Evolutionary conservation across 2,113 vertebrate genomes (phyloP).

Genomic region (Benitochromis conjunctus): DNA sequence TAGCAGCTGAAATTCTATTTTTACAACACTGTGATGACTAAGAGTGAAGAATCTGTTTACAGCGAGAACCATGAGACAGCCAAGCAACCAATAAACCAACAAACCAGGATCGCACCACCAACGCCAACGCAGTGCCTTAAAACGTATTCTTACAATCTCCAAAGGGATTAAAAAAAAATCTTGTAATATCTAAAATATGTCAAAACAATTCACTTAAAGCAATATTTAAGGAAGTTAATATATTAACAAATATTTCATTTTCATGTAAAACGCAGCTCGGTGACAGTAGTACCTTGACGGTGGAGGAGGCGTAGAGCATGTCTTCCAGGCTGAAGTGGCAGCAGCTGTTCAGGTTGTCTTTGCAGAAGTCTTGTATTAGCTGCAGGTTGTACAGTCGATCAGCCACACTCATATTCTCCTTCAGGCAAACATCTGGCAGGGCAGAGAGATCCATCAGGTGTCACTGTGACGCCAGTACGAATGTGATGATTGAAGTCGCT

Average conservation of each 20-base stretch:
- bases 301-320: conserved; percentile 92
- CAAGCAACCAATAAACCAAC: neutral
- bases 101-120: neutral
- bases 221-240: neutral
- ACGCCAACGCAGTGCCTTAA: fast-evolving
- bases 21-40: neutral
- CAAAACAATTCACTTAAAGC: neutral
- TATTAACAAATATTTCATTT: neutral
- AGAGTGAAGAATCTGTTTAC: neutral
- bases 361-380: conserved; percentile 92
- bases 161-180: neutral
- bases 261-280: neutral
- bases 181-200: too few species aligned
- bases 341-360: conserved; percentile 88
- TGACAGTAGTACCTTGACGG: conserved; percentile 83
- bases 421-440: conserved; percentile 89
- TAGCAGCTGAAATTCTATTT: neutral
- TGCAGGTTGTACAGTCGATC: conserved; percentile 95
- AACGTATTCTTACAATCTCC: neutral
- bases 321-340: conserved; percentile 95
- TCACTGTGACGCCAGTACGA: neutral
- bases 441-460: conserved; percentile 23
- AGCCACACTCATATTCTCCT: conserved; percentile 91
- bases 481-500: neutral
- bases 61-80: neutral